Evolutionary conservation across 2,888 invertebrate genomes (phyloP), one percentile per base, ranked within the genome.

Genomic region (Drosophila suboccidentalis): DNA sequence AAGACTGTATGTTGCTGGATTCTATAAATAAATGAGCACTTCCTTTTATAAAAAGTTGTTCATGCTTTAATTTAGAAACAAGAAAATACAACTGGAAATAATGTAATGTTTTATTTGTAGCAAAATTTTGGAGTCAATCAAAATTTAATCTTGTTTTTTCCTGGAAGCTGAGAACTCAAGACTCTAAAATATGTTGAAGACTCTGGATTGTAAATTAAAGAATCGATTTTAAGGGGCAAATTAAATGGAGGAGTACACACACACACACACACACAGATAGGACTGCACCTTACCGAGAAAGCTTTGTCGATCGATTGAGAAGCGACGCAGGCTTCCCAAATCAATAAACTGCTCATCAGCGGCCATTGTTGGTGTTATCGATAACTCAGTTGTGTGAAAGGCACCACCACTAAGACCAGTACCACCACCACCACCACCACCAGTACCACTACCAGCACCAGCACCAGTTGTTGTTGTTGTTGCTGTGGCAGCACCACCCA

Each of bases 231-330:
- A 26, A 29, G 57, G 57, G 36, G 26, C n/a, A 44, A 36, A 19
- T 22, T 1, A 50, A 34, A 34, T 36, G 36, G 11, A 38, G 38
- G 22, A 47, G 11, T 13, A 4, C 15, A 22, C 11, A 19, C 26
- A 39, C 22, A 47, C 19, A 50, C n/a, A 29, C 34, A 50, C 59
- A 59, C 38, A 32, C 29, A 1, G 19, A 17, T 43, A 41, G 9
- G 11, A 61, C 50, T 62, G 60, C 58, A 51, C 65, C 92, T 92
- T 92, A 92, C 92, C 92, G 67, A 92, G 90, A 85, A 92, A 92
- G 88, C 92, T 92, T 73, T 92, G 92, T 50, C 92, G 92, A 90
- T 92, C 92, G 81, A 92, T 92, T 55, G 92, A 92, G 78, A 92
- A 92, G 81, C 92, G 91, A 62, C 92, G 90, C 68, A 92, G 76